These are phyloP conservation scores for Drosophila paulistorum DNA, from an alignment of 1,140 invertebrate species.

Conservation along the genomic window DNA sequence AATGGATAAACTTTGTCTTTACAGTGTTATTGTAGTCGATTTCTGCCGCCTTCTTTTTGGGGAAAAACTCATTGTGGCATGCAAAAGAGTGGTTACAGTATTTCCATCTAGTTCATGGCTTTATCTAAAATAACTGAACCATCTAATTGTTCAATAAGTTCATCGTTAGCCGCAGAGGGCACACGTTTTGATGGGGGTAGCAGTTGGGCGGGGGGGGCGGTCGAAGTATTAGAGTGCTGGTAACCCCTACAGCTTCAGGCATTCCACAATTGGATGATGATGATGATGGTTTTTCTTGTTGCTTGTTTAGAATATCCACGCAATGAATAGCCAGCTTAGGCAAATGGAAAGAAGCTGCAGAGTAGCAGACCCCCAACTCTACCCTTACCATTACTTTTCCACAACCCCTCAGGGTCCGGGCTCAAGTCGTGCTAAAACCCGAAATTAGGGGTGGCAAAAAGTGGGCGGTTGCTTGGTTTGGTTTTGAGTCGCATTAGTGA, in stretches of 20 bases:
- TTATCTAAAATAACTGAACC: slow-evolving; percentile 68
- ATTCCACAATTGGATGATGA: slow-evolving; percentile 40
- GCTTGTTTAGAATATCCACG: slow-evolving; percentile 75
- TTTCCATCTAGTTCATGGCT: slow-evolving; percentile 24
- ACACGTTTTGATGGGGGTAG: too few species aligned
- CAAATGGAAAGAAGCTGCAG: slow-evolving; percentile 57
- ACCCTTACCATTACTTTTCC: slow-evolving; percentile 11
- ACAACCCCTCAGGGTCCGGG: slow-evolving; percentile 40
- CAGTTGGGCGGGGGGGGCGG: not conserved
- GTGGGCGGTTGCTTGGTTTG: slow-evolving; percentile 26
- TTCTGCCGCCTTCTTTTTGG: not conserved
- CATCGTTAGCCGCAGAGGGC: slow-evolving; percentile 42
- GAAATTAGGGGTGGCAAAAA: slow-evolving; percentile 69
- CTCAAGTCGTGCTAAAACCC: slow-evolving; percentile 64
- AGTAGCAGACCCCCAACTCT: not conserved
- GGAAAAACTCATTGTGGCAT: slow-evolving; percentile 4
- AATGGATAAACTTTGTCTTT: slow-evolving; percentile 6
- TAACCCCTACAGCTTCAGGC: slow-evolving; percentile 15
- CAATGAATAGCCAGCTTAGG: slow-evolving; percentile 80
- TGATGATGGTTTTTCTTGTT: slow-evolving; percentile 59
- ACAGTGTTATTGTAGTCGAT: not conserved
- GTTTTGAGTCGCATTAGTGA: slow-evolving; percentile 44
- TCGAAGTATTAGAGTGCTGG: slow-evolving; percentile 7
- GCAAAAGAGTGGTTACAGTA: slow-evolving; percentile 12
- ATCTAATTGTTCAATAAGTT: slow-evolving; percentile 75